phyloP scores from a whole-genome alignment of 2,113 vertebrate genomes.

The Odobenus rosmarus region DNA sequence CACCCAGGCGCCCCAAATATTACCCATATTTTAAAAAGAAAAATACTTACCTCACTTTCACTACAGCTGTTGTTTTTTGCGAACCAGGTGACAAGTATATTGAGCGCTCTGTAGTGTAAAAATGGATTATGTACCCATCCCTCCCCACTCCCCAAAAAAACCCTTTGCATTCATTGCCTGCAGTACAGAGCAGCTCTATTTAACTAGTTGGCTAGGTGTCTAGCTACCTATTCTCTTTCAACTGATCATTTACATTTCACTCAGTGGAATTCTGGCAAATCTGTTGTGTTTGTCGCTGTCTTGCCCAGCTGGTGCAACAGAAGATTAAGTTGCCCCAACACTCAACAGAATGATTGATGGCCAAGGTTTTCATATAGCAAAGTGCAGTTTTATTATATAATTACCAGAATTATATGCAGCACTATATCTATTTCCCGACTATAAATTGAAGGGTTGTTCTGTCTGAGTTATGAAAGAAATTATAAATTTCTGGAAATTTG shows the following conservation, averaged over 20 bases:
- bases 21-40: not conserved
- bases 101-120: not conserved
- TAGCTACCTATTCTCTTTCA: constrained; percentile 59
- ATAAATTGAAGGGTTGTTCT: constrained; percentile 86
- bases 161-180: not conserved
- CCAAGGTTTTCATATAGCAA: constrained; percentile 81
- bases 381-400: constrained; percentile 85
- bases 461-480: constrained; percentile 87
- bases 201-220: constrained; percentile 45
- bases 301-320: constrained; percentile 78
- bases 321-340: constrained; percentile 83
- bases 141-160: not conserved
- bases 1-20: too few species aligned
- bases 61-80: not conserved
- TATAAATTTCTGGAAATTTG: constrained; percentile 88
- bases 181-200: not conserved
- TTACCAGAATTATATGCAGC: constrained; percentile 83
- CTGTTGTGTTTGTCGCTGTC: constrained; percentile 6
- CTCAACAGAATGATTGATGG: constrained; percentile 82
- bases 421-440: constrained; percentile 84
- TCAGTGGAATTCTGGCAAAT: constrained; percentile 35
- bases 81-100: not conserved
- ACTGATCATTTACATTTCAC: constrained; percentile 66
- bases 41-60: not conserved
- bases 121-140: not conserved